Evolutionary conservation across 2,797 vertebrate species (phyloP).

Genomic region (Poeciliopsis paucimaculata): DNA sequence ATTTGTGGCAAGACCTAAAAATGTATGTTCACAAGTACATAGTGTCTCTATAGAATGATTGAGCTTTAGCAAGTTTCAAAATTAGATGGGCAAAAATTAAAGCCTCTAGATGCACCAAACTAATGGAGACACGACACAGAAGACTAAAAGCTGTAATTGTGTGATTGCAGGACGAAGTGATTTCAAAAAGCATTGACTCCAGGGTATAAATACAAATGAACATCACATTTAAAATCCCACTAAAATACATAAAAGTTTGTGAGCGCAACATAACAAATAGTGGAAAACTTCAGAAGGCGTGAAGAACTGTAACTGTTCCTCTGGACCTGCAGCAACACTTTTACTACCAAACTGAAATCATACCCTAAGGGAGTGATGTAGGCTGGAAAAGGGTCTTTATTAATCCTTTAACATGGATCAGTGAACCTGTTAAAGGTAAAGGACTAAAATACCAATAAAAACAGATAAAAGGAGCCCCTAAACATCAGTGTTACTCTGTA

Average conservation of each 20-base stretch:
- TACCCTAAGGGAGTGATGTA: neutral
- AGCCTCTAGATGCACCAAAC: neutral
- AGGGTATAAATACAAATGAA: neutral
- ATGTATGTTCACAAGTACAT: neutral
- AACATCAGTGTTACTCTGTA: slow-evolving; percentile 19
- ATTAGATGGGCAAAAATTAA: neutral
- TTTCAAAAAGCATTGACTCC: neutral
- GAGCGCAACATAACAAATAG: neutral
- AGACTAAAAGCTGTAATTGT: neutral
- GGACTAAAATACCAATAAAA: neutral
- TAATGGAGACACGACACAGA: neutral
- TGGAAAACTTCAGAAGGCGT: neutral
- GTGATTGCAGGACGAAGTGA: neutral
- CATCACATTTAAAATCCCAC: neutral
- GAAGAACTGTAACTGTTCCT: neutral
- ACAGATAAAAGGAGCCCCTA: neutral
- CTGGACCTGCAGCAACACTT: slow-evolving; percentile 5
- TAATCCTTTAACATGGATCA: neutral
- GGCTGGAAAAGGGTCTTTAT: neutral
- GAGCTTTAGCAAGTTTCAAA: neutral
- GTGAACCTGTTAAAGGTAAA: slow-evolving; percentile 6
- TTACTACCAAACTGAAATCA: neutral
- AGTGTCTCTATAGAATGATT: neutral
- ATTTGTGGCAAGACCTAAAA: neutral
- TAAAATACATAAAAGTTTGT: neutral